Evolutionary conservation across 2,113 vertebrate species (phyloP).

Genomic region (Pachycephala philippinensis): DNA sequence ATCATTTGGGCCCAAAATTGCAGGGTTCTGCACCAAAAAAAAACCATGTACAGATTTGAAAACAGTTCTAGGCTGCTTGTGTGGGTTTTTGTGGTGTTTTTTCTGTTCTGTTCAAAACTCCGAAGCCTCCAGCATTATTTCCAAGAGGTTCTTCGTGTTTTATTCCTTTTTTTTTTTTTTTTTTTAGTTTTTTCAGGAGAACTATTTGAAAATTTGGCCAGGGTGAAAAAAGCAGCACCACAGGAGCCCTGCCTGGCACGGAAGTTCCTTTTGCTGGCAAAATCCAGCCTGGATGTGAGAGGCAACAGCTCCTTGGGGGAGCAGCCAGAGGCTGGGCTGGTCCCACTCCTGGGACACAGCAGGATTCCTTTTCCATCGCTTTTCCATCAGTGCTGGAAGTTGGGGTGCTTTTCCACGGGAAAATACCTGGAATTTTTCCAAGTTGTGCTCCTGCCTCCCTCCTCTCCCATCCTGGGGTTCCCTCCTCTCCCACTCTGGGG

Average conservation of each 20-base stretch:
- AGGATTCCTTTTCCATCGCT: neutral
- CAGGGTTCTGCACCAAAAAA: neutral
- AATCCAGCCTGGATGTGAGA: neutral
- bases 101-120: neutral
- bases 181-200: neutral
- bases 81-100: neutral
- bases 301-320: neutral
- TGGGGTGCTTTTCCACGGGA: neutral
- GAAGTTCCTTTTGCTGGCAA: neutral
- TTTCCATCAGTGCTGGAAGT: neutral
- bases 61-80: neutral
- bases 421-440: neutral
- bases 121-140: neutral
- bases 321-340: neutral
- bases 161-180: neutral
- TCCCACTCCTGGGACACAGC: neutral
- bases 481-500: neutral
- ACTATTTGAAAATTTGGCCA: neutral
- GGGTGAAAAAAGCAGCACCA: neutral
- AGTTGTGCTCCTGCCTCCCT: neutral
- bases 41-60: neutral
- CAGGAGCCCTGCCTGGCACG: neutral
- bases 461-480: fast-evolving
- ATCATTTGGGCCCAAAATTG: neutral
- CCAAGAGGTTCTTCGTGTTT: neutral